phyloP scores from a whole-genome alignment of 2,888 invertebrate genomes.

The Pelosia muscerda region DNA sequence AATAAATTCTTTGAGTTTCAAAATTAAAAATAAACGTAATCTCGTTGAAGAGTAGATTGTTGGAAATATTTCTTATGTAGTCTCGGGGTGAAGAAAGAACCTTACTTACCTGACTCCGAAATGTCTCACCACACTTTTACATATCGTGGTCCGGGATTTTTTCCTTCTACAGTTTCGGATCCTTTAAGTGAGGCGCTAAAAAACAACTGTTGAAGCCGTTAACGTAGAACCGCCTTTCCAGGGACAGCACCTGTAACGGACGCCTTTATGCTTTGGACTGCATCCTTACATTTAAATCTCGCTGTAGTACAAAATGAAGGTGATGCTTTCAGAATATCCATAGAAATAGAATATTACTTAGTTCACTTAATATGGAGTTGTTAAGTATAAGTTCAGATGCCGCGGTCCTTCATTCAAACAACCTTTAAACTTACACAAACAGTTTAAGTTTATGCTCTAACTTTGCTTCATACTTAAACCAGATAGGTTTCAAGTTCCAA shows the following conservation, averaged over 20 bases:
- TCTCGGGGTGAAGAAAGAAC: too few species aligned
- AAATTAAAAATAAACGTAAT: neutral
- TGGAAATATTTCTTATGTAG: too few species aligned
- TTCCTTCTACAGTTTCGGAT: too few species aligned
- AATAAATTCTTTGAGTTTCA: slow-evolving; percentile 23
- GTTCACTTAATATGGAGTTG: neutral
- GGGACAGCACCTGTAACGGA: too few species aligned
- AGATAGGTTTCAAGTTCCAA: neutral
- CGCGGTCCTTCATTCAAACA: neutral
- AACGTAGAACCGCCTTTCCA: too few species aligned
- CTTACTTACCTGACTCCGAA: too few species aligned
- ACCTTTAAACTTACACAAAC: neutral
- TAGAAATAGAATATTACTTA: neutral
- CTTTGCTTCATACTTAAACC: slow-evolving; percentile 2
- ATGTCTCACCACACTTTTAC: too few species aligned
- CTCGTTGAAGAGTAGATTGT: neutral
- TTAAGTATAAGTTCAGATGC: neutral
- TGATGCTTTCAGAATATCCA: neutral
- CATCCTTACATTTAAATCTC: too few species aligned
- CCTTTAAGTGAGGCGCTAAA: too few species aligned
- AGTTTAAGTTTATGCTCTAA: neutral
- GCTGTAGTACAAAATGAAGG: neutral
- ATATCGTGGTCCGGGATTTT: too few species aligned
- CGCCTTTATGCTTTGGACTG: too few species aligned
- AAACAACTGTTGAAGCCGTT: too few species aligned